phyloP scores from a whole-genome alignment of 2,797 vertebrate species.

The Psittacula derbiana region DNA sequence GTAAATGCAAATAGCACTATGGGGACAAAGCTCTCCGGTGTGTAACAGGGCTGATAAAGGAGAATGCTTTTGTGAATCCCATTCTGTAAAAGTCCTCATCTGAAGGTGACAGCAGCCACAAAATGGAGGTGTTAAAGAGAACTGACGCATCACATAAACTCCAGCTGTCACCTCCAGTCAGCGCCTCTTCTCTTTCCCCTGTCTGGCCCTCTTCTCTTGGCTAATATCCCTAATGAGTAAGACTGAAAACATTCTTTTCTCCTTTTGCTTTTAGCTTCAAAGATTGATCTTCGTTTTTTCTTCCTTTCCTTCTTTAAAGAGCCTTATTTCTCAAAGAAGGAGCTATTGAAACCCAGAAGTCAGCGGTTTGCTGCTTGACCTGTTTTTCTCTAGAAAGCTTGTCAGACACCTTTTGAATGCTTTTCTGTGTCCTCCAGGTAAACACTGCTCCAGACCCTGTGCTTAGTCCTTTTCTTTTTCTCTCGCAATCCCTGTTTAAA shows the following conservation, averaged over 20 bases:
- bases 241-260: not conserved
- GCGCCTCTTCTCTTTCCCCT: not conserved
- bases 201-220: not conserved
- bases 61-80: not conserved
- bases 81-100: not conserved
- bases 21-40: not conserved
- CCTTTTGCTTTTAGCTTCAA: not conserved
- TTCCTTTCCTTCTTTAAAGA: not conserved
- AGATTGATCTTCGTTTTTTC: not conserved
- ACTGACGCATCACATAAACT: conserved; percentile 41
- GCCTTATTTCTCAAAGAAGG: not conserved
- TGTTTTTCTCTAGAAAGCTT: not conserved
- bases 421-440: not conserved
- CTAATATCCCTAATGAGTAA: conserved; percentile 6
- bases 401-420: not conserved
- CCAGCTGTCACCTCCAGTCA: conserved; percentile 57
- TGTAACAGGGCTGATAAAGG: not conserved
- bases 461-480: not conserved
- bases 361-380: not conserved
- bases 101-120: conserved; percentile 57
- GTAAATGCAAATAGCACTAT: accelerated
- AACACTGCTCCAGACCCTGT: not conserved
- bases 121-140: conserved; percentile 51
- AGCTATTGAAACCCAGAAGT: not conserved
- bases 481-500: not conserved